Percentiles rank a stretch among this genome's conserved stretches.
These are phyloP conservation scores for Bombus superbus DNA, from an alignment of 1,140 invertebrate species.

Conservation along the genomic window DNA sequence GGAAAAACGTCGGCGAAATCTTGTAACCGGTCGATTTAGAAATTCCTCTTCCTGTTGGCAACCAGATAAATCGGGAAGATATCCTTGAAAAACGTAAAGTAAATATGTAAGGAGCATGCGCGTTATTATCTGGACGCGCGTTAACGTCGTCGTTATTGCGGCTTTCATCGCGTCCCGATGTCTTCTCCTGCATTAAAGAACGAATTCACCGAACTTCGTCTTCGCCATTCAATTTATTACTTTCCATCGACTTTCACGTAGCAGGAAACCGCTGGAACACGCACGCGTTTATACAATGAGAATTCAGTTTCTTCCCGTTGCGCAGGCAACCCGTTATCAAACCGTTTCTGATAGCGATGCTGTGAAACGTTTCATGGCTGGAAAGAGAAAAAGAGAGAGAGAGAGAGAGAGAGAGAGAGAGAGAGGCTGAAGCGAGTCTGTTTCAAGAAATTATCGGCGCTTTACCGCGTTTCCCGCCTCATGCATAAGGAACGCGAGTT, in stretches of 20 bases:
- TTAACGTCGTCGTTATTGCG: background rate
- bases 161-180: slow-evolving; percentile 23
- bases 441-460: slow-evolving; percentile 7
- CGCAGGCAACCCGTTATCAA: background rate
- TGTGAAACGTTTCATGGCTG: background rate
- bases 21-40: slow-evolving; percentile 22
- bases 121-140: slow-evolving; percentile 5
- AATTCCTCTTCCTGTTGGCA: slow-evolving; percentile 41
- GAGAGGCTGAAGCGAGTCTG: background rate
- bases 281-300: background rate
- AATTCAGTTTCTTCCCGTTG: slow-evolving; percentile 3
- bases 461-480: slow-evolving; percentile 4
- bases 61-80: slow-evolving; percentile 17
- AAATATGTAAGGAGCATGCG: background rate
- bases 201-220: slow-evolving; percentile 33
- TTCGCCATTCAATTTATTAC: slow-evolving; percentile 42
- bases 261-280: slow-evolving; percentile 9
- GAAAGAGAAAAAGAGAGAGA: background rate
- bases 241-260: slow-evolving; percentile 47
- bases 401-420: background rate
- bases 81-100: slow-evolving; percentile 14
- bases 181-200: slow-evolving; percentile 17
- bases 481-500: slow-evolving; percentile 14
- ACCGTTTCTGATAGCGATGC: background rate
- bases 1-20: slow-evolving; percentile 21